These are phyloP conservation scores for Eidolon dupreanum DNA, from an alignment of 2,797 vertebrate genomes.

Conservation along the genomic window DNA sequence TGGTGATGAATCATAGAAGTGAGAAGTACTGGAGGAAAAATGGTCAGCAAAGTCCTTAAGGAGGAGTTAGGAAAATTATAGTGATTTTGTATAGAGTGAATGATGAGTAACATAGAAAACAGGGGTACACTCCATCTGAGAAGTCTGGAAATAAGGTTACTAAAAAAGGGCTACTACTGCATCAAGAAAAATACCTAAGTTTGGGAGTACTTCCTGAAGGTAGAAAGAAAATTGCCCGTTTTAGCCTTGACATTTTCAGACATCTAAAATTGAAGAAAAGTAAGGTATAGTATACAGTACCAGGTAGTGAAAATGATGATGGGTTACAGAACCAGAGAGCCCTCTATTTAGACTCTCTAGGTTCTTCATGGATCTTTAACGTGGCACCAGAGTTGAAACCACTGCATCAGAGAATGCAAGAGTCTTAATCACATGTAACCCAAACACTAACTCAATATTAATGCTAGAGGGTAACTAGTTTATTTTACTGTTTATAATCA, in stretches of 20 bases:
- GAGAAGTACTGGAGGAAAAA: neutral
- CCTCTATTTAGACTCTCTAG: neutral
- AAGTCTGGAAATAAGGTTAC: neutral
- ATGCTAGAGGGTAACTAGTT: neutral
- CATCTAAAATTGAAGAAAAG: neutral
- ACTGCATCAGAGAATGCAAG: neutral
- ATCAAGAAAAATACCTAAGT: neutral
- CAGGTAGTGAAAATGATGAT: neutral
- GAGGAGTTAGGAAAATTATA: neutral
- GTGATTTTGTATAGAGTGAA: neutral
- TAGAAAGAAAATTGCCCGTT: neutral
- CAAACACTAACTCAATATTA: neutral
- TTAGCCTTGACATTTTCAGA: neutral
- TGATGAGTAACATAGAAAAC: neutral
- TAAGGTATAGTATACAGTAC: neutral
- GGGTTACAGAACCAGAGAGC: neutral
- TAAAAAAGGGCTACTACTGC: neutral
- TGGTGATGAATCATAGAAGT: neutral
- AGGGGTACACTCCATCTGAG: too few relatives aligned
- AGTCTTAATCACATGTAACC: neutral
- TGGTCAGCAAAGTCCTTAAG: neutral
- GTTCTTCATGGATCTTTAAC: neutral
- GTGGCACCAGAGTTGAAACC: neutral
- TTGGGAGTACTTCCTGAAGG: neutral
- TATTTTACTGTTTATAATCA: constrained; percentile 2